Conservation (phyloP, 23 tunicate genomes). For the Botrylloides violaceus region DNA sequence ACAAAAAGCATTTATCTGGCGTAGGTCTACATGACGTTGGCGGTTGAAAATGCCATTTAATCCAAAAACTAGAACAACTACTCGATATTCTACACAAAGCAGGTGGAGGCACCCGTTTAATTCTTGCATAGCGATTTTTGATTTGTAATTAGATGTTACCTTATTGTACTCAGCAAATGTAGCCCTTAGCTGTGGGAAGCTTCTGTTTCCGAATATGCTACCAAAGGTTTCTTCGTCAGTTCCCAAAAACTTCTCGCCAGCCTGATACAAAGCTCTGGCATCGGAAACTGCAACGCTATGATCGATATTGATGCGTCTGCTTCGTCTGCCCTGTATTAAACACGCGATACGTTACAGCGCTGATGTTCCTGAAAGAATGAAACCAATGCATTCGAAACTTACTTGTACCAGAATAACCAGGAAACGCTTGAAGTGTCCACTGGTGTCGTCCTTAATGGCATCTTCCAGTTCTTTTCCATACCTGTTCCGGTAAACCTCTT, state of each 20-base stretch:
- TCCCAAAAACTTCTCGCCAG: conserved; percentile 28
- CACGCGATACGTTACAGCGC: no score
- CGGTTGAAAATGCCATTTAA: no score
- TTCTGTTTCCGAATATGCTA: conserved; percentile 11
- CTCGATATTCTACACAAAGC: no score
- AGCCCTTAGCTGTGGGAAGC: conserved; percentile 25
- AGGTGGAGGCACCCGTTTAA: background rate
- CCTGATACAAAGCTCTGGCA: conserved; percentile 4
- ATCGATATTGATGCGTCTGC: background rate
- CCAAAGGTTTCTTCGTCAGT: conserved; percentile 23
- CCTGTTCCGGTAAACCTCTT: conserved; percentile 10
- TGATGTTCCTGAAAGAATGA: background rate
- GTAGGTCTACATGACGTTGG: no score
- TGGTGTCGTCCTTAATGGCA: conserved; percentile 27
- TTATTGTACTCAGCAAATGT: conserved; percentile 18
- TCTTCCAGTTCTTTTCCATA: conserved; percentile 25
- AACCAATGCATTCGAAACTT: background rate
- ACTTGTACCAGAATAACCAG: conserved; percentile 27
- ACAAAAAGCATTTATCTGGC: no score
- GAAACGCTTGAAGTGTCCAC: conserved; percentile 14
- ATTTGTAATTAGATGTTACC: conserved; percentile 15
- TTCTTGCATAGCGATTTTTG: background rate
- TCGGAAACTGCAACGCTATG: background rate
- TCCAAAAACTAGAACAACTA: no score
- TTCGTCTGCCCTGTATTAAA: conserved; percentile 7